phyloP scores from a whole-genome alignment of 2,113 vertebrate species.

The Myrmophylax atrothorax region DNA sequence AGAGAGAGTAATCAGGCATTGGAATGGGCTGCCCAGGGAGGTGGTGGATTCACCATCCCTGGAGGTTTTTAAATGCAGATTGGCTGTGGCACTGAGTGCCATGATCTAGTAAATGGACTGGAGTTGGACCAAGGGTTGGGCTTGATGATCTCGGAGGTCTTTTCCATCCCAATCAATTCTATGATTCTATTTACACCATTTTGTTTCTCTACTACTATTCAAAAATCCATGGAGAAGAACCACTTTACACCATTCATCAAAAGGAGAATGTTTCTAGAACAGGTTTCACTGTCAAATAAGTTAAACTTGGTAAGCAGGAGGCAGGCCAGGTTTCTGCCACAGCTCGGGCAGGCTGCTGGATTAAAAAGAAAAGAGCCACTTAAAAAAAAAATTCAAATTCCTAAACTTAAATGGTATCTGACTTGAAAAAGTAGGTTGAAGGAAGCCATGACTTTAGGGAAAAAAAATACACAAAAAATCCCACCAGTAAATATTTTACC shows the following conservation, averaged over 20 bases:
- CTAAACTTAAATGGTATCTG: not conserved
- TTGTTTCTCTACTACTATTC: not conserved
- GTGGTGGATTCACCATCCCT: no score
- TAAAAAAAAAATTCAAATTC: not conserved
- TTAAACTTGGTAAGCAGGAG: not conserved
- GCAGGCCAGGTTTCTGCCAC: not conserved
- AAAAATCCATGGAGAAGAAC: not conserved
- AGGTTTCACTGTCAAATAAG: not conserved
- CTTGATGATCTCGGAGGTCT: no score
- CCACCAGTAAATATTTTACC: not conserved
- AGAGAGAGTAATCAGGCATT: no score
- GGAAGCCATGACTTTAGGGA: rapidly evolving
- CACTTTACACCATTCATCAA: not conserved
- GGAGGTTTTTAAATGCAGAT: no score
- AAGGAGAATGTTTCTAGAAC: not conserved
- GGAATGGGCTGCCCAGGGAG: no score
- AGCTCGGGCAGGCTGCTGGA: not conserved
- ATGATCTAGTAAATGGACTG: no score
- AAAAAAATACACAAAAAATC: not conserved
- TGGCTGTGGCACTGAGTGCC: no score
- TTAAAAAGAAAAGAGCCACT: not conserved
- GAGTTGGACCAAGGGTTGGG: no score
- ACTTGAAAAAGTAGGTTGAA: not conserved
- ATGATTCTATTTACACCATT: not conserved
- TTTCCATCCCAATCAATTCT: no score